Evolutionary conservation across 2,113 vertebrate genomes (phyloP).

Genomic region (Tachysurus fulvidraco): DNA sequence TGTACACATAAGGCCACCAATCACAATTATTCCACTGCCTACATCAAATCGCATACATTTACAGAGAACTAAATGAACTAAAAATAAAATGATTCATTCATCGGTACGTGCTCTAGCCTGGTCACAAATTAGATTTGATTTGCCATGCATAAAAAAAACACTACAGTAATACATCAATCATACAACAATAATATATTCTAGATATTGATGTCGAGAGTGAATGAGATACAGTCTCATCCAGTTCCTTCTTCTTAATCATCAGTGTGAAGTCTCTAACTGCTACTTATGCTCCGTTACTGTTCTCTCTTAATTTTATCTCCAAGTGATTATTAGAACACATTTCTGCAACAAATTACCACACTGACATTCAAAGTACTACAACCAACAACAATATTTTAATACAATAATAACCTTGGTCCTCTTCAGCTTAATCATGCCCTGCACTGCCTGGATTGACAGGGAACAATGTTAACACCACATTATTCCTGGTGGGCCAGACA

Average conservation of each 20-base stretch:
- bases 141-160: background rate
- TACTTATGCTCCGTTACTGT: background rate
- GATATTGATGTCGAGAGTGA: background rate
- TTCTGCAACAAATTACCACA: background rate
- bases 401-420: background rate
- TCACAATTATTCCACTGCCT: background rate
- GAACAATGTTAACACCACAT: slow-evolving; percentile 67
- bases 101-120: background rate
- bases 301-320: background rate
- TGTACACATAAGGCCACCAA: slow-evolving; percentile 86
- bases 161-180: too few relatives aligned
- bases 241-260: too few relatives aligned
- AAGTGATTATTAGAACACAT: too few relatives aligned
- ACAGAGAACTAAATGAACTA: background rate
- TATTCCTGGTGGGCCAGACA: slow-evolving; percentile 85
- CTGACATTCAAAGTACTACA: too few relatives aligned
- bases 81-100: background rate
- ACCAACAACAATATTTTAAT: too few relatives aligned
- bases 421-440: slow-evolving; percentile 85
- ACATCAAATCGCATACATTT: background rate
- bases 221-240: too few relatives aligned
- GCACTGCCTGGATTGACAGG: slow-evolving; percentile 84
- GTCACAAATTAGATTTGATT: background rate
- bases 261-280: too few relatives aligned
- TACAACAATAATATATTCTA: background rate